Conservation (phyloP, 2,113 vertebrate genomes). For the Entelurus aequoreus region DNA sequence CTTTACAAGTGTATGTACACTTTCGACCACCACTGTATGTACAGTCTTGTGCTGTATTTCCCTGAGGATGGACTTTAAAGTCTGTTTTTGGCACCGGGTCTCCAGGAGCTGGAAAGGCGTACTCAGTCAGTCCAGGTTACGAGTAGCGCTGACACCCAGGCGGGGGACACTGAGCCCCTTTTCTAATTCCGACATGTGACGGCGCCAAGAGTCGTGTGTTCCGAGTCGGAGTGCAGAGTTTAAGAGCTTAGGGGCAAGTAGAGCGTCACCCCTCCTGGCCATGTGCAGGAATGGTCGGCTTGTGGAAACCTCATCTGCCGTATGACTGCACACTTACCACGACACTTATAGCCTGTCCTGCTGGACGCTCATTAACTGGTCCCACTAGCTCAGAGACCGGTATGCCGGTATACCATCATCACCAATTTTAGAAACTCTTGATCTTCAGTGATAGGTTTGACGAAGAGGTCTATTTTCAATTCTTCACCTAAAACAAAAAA, state of each 20-base stretch:
- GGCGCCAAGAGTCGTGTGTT: slow-evolving; percentile 40
- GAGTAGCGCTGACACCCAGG: slow-evolving; percentile 34
- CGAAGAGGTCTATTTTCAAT: too few relatives aligned
- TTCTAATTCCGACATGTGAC: slow-evolving; percentile 53
- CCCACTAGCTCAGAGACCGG: slow-evolving; percentile 27
- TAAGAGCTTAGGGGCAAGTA: slow-evolving; percentile 40
- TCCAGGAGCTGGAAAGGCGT: background rate
- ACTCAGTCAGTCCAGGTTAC: slow-evolving; percentile 33
- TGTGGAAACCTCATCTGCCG: slow-evolving; percentile 47
- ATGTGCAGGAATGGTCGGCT: slow-evolving; percentile 46
- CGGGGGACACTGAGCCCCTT: slow-evolving; percentile 25
- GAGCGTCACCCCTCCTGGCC: slow-evolving; percentile 26
- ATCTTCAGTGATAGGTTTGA: background rate
- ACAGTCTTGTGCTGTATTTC: slow-evolving; percentile 4
- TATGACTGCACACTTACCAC: slow-evolving; percentile 61
- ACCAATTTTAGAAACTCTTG: background rate
- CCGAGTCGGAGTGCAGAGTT: slow-evolving; percentile 33
- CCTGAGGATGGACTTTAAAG: background rate
- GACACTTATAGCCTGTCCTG: slow-evolving; percentile 46
- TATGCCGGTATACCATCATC: slow-evolving; percentile 8
- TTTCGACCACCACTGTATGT: too few relatives aligned
- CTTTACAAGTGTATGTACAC: too few relatives aligned
- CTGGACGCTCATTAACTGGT: slow-evolving; percentile 47
- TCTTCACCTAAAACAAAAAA: too few relatives aligned
- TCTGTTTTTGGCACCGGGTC: slow-evolving; percentile 8